These are phyloP conservation scores for Apus apus DNA, from an alignment of 2,113 vertebrate species.

Conservation along the genomic window DNA sequence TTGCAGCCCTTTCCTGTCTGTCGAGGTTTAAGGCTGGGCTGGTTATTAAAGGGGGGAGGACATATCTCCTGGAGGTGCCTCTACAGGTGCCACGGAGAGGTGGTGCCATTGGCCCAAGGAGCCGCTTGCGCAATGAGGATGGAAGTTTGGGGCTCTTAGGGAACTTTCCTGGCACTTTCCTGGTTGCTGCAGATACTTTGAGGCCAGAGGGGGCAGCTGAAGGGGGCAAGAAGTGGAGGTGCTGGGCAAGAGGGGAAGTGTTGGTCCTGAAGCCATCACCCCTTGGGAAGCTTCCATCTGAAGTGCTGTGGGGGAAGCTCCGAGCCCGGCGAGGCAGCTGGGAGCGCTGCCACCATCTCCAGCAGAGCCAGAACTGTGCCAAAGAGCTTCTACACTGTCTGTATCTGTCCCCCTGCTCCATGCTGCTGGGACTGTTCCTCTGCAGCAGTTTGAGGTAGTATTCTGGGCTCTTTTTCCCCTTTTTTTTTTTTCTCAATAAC, in stretches of 20 bases:
- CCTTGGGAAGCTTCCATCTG: no score
- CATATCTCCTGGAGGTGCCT: no score
- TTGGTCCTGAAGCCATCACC: no score
- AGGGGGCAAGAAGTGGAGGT: neutral
- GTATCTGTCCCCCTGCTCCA: neutral
- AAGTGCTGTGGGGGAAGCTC: neutral
- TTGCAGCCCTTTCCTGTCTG: no score
- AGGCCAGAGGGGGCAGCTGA: neutral
- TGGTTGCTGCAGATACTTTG: neutral
- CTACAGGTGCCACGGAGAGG: no score
- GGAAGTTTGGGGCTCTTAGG: neutral
- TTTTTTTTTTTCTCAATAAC: neutral
- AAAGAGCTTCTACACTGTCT: rapidly evolving
- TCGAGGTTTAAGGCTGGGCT: no score
- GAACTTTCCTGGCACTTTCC: rapidly evolving
- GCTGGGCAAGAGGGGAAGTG: rapidly evolving
- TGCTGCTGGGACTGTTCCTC: rapidly evolving
- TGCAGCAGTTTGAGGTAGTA: rapidly evolving
- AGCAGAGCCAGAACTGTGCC: neutral
- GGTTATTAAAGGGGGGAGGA: no score
- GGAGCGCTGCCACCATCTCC: neutral
- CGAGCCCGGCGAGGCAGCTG: no score
- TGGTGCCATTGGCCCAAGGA: no score
- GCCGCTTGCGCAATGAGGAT: no score
- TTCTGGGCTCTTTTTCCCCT: neutral